phyloP scores from a whole-genome alignment of 1,140 invertebrate genomes.

The Liolophura sinensis region DNA sequence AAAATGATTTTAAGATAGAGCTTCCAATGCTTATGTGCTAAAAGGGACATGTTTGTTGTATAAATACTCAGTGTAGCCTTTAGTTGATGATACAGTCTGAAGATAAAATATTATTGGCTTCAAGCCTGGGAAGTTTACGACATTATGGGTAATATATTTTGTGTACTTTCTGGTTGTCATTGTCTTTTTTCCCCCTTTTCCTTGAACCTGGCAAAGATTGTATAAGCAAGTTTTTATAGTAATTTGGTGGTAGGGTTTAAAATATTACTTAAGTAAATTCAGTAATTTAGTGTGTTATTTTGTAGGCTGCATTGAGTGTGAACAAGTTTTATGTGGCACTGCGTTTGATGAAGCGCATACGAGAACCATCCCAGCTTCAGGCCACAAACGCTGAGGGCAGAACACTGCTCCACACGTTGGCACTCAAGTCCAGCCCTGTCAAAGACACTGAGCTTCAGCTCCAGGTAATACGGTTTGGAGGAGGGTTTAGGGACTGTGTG shows the following conservation, averaged over 20 bases:
- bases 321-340: slow-evolving; percentile 58
- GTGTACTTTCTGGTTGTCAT: no score
- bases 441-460: slow-evolving; percentile 41
- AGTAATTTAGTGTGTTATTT: slow-evolving; percentile 9
- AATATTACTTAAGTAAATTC: not conserved
- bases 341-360: slow-evolving; percentile 53
- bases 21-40: no score
- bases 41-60: no score
- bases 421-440: slow-evolving; percentile 33
- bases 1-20: no score
- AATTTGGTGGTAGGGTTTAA: not conserved
- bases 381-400: slow-evolving; percentile 42
- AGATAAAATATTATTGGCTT: no score
- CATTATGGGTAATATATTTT: no score
- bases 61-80: no score
- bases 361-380: slow-evolving; percentile 29
- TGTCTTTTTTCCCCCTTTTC: no score
- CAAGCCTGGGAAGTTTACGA: no score
- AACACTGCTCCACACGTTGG: slow-evolving; percentile 57
- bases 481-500: no score
- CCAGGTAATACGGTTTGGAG: slow-evolving; percentile 33
- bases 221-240: not conserved
- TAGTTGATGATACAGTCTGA: no score
- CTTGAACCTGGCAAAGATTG: not conserved
- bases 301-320: slow-evolving; percentile 57